phyloP scores from a whole-genome alignment of 1,140 invertebrate species.

The Stegodyphus mimosarum region DNA sequence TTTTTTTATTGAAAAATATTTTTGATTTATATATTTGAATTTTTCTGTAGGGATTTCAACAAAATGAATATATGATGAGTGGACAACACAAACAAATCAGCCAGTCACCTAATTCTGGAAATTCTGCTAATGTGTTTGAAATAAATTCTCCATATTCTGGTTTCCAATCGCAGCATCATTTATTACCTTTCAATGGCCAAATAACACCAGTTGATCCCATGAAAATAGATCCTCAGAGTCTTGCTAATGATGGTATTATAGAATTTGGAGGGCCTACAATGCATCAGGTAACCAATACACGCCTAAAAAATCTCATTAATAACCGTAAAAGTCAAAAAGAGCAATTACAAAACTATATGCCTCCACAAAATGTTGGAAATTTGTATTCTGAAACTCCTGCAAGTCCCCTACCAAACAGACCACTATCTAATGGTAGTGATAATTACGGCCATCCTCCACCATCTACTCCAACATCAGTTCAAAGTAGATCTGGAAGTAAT shows the following conservation, averaged over 20 bases:
- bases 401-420: neutral
- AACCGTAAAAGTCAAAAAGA: conserved; percentile 64
- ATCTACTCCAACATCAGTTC: conserved; percentile 16
- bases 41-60: conserved; percentile 34
- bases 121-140: conserved; percentile 30
- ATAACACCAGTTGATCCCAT: conserved; percentile 34
- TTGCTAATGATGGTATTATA: neutral
- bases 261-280: conserved; percentile 55
- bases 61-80: conserved; percentile 37
- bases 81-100: conserved; percentile 31
- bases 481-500: conserved; percentile 21
- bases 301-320: conserved; percentile 64
- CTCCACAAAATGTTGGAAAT: conserved; percentile 15
- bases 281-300: conserved; percentile 64
- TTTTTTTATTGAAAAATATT: neutral
- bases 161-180: conserved; percentile 46
- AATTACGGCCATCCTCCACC: conserved; percentile 14
- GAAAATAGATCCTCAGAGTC: conserved; percentile 25
- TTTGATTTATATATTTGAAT: neutral
- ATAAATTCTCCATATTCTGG: conserved; percentile 30
- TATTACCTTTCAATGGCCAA: conserved; percentile 55
- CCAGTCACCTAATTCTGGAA: conserved; percentile 14
- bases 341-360: conserved; percentile 48
- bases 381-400: conserved; percentile 20
- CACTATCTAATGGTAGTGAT: conserved; percentile 26